Conservation (phyloP, 2,113 vertebrate genomes). For the Apteryx mantelli region DNA sequence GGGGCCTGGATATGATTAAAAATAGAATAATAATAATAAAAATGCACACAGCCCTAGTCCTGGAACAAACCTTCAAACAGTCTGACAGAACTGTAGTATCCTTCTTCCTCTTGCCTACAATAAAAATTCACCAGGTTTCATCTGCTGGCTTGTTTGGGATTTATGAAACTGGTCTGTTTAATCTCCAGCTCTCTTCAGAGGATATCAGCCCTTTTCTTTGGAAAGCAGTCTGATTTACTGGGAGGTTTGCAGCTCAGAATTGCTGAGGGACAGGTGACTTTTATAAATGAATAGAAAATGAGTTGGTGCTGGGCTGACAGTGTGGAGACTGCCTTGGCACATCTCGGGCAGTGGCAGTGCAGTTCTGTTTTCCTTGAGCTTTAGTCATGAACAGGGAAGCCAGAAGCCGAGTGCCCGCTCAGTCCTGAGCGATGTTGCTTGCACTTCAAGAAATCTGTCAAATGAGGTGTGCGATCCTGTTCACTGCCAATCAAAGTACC, state of each 20-base stretch:
- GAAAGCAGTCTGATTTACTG: neutral
- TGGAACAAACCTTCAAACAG: neutral
- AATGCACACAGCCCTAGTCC: neutral
- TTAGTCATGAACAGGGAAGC: neutral
- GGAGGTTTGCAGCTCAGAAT: neutral
- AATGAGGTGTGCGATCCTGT: accelerated
- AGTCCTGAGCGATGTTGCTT: neutral
- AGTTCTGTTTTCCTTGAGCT: neutral
- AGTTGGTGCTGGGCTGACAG: neutral
- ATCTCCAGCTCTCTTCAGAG: neutral
- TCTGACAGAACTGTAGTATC: neutral
- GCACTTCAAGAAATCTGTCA: neutral
- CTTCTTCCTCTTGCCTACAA: neutral
- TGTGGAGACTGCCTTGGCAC: neutral
- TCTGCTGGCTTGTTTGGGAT: neutral
- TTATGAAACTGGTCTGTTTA: neutral
- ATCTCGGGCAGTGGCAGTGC: neutral
- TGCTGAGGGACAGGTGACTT: neutral
- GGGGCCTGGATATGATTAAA: neutral
- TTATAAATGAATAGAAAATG: neutral
- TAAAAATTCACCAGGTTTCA: neutral
- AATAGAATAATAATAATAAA: neutral
- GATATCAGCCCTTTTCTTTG: neutral
- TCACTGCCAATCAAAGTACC: neutral
- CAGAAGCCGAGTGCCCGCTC: neutral